Base-by-base conservation (phyloP, 2,113 vertebrate genomes). In the Myxocyprinus asiaticus region DNA sequence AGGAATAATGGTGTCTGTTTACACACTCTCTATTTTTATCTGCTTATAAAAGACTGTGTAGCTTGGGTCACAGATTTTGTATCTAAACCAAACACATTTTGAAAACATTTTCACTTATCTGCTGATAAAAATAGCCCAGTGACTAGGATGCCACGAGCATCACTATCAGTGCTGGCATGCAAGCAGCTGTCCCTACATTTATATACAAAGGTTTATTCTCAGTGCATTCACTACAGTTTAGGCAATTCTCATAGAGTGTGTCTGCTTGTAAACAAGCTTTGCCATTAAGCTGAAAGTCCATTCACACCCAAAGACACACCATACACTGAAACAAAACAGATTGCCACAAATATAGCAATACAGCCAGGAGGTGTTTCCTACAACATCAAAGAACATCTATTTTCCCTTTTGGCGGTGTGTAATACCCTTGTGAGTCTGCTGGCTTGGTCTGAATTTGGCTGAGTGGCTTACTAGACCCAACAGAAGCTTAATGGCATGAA, bases 111-210 rank as follows among this genome's bases (percentile, higher is more conserved):
- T 33, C 48, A 50, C 53, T 62, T 68, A 66, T 74, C 62, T 67
- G 22, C 42, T 22, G 77, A 70, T 83, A 78, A 83, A 83, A 76
- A 78, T 80, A 83, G 72, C 62, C 45, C 73, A 67, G 67, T 71
- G 51, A 72, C 22, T 14, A 22, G n/a, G 66, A 45, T 55, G 22
- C 73, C 6, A 43, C 14, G 47, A 73, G 50, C 10, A 47, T 69
- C 9, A 22, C 50, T 64, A 47, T 69, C 9, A 22, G 50, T 64
- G 14, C 45, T 75, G 47, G 59, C 11, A 58, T 14, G n/a, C 48
- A 47, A 65, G 15, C 67, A 73, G 61, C 42, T 65, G 42, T 47
- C 43, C 43, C 17, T 43, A 15, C 22, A 22, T 56, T 65, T 10
- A 73, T 47, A 63, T 42, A 75, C 6, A 64, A 64, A 56, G 45